Conservation (phyloP, 2,797 vertebrate genomes). For the Australoheros facetus region DNA sequence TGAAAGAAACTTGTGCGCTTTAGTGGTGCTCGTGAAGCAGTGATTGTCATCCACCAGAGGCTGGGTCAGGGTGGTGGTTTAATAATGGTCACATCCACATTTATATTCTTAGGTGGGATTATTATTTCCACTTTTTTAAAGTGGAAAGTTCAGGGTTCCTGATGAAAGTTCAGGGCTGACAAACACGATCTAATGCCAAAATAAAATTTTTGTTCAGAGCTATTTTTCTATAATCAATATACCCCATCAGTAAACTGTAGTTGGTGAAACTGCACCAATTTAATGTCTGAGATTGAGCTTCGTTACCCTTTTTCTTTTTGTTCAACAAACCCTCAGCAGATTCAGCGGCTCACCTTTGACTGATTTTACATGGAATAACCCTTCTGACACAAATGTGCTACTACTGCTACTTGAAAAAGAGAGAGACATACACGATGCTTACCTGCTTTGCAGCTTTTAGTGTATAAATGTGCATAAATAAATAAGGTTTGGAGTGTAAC, state of each 20-base stretch:
- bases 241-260: background rate
- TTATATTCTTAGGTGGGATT: background rate
- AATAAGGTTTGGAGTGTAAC: slow-evolving; percentile 31
- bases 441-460: slow-evolving; percentile 26
- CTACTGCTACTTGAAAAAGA: slow-evolving; percentile 23
- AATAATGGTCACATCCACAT: background rate
- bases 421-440: background rate
- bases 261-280: too few relatives aligned
- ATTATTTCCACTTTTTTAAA: background rate
- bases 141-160: too few relatives aligned
- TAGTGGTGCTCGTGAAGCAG: too few relatives aligned
- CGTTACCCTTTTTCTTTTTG: background rate
- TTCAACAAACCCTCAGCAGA: background rate
- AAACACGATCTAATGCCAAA: background rate
- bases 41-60: background rate
- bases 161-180: background rate
- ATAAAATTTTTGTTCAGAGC: background rate
- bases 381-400: slow-evolving; percentile 7
- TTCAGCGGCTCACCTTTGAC: background rate
- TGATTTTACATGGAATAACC: background rate
- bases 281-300: background rate
- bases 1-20: too few relatives aligned
- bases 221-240: background rate
- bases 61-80: too few relatives aligned
- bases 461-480: slow-evolving; percentile 26